These are phyloP conservation scores for Apolygus lucorum DNA, from an alignment of 1,140 invertebrate genomes.

Conservation along the genomic window DNA sequence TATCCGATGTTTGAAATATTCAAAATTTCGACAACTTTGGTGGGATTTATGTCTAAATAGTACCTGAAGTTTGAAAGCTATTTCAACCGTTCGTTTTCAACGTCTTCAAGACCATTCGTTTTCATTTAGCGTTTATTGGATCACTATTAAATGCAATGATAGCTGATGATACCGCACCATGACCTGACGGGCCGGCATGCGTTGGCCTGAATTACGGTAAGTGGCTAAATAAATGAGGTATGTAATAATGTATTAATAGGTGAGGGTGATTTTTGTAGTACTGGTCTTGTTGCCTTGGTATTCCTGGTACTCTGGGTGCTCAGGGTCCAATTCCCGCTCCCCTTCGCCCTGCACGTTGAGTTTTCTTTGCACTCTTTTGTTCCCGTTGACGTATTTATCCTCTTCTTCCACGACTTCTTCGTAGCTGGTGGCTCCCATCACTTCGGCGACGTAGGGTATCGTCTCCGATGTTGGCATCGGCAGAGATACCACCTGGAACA, in stretches of 20 bases:
- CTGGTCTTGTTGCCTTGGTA: slow-evolving; percentile 32
- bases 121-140: no score
- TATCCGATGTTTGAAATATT: no score
- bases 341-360: slow-evolving; percentile 26
- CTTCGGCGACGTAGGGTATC: slow-evolving; percentile 32
- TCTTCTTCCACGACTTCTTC: slow-evolving; percentile 29
- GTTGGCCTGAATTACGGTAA: neutral
- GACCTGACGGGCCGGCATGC: neutral
- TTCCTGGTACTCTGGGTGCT: slow-evolving; percentile 27
- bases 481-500: slow-evolving; percentile 16
- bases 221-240: neutral
- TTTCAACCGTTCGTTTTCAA: no score
- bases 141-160: no score
- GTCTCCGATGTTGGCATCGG: slow-evolving; percentile 32
- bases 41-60: no score
- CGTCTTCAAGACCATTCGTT: no score
- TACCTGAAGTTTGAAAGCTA: no score
- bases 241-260: neutral
- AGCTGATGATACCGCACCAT: no score
- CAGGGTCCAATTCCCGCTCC: slow-evolving; percentile 21
- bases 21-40: no score
- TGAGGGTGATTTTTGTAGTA: neutral
- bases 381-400: neutral
- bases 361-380: slow-evolving; percentile 31
- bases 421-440: slow-evolving; percentile 32